phyloP scores from a whole-genome alignment of 1,140 invertebrate genomes.

The Drosophila varians region DNA sequence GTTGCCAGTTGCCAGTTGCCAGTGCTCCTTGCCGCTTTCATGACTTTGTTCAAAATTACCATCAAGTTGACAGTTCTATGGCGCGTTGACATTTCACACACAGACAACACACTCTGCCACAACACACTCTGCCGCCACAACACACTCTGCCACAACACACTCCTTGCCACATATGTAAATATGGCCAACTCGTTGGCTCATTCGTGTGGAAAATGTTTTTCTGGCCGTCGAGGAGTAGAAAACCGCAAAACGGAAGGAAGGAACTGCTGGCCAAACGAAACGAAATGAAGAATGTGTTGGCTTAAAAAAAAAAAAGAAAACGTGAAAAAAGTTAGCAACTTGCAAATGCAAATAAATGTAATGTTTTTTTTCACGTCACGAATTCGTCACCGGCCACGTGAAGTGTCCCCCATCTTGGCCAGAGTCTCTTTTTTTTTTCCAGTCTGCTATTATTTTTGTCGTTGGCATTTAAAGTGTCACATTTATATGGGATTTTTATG shows the following conservation, averaged over 20 bases:
- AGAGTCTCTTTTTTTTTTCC: slow-evolving; percentile 2
- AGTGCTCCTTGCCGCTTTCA: slow-evolving; percentile 66
- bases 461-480: slow-evolving; percentile 81
- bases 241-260: slow-evolving; percentile 77
- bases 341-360: slow-evolving; percentile 82
- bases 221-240: slow-evolving; percentile 44
- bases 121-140: slow-evolving; percentile 24
- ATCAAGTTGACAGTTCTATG: slow-evolving; percentile 83
- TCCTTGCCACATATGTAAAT: slow-evolving; percentile 73
- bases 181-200: slow-evolving; percentile 66
- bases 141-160: slow-evolving; percentile 24
- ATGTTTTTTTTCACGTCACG: slow-evolving; percentile 69
- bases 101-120: slow-evolving; percentile 27
- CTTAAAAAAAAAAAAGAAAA: slow-evolving; percentile 30
- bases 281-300: slow-evolving; percentile 68
- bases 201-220: slow-evolving; percentile 79
- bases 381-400: slow-evolving; percentile 74
- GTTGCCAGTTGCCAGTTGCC: slow-evolving; percentile 48
- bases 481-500: slow-evolving; percentile 80
- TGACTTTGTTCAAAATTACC: slow-evolving; percentile 78
- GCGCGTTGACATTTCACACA: slow-evolving; percentile 81
- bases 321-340: slow-evolving; percentile 34
- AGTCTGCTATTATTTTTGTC: slow-evolving; percentile 67
- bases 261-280: slow-evolving; percentile 62
- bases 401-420: slow-evolving; percentile 18